Conservation (phyloP, 2,888 invertebrate genomes). For the Acrobasis repandana region DNA sequence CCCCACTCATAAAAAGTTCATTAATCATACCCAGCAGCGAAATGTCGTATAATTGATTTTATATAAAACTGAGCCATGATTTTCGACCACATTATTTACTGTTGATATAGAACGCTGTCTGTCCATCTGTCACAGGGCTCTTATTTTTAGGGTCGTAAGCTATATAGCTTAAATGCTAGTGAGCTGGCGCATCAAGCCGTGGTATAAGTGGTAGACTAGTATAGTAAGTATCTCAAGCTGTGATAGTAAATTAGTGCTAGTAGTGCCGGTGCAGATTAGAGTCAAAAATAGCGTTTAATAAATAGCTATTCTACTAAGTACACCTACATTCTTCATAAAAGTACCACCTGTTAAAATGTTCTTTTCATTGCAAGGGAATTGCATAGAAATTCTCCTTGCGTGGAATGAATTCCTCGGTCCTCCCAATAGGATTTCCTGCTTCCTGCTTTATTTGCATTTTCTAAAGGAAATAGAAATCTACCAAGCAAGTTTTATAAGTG, state of each 20-base stretch:
- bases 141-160: too few species aligned
- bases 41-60: constrained; percentile 53
- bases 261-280: too few species aligned
- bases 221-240: too few species aligned
- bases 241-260: too few species aligned
- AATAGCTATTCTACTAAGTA: too few species aligned
- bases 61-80: constrained; percentile 37
- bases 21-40: constrained; percentile 51
- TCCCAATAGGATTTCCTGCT: not conserved
- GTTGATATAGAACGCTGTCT: not conserved
- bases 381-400: not conserved
- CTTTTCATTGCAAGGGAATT: not conserved
- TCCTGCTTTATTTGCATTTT: not conserved
- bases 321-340: too few species aligned
- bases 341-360: not conserved
- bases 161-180: too few species aligned
- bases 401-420: not conserved
- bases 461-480: not conserved
- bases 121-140: too few species aligned
- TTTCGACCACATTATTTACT: constrained; percentile 6
- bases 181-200: too few species aligned
- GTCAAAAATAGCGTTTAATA: too few species aligned
- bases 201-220: too few species aligned
- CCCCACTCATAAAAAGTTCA: constrained; percentile 53
- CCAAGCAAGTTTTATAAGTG: not conserved